These are phyloP conservation scores for Labeo catla DNA, from an alignment of 2,113 vertebrate genomes.

Conservation along the genomic window DNA sequence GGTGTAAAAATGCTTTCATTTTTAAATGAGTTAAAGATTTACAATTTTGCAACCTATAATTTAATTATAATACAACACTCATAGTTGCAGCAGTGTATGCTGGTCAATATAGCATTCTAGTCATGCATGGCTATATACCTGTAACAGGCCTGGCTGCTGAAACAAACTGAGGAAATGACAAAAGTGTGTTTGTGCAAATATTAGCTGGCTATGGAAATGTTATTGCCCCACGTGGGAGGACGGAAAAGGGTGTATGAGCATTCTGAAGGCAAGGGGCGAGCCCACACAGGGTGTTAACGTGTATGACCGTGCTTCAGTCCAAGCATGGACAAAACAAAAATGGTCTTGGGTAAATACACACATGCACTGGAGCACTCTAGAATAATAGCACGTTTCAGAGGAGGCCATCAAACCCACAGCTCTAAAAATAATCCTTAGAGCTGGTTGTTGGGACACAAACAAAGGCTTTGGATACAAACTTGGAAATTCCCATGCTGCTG, in stretches of 20 bases:
- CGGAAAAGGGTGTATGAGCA: slow-evolving; percentile 49
- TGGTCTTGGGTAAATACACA: slow-evolving; percentile 32
- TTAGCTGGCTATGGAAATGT: slow-evolving; percentile 44
- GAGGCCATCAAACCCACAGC: not conserved
- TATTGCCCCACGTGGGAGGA: slow-evolving; percentile 41
- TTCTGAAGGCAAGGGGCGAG: slow-evolving; percentile 31
- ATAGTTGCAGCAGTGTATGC: not conserved
- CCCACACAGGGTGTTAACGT: slow-evolving; percentile 20
- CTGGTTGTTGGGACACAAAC: slow-evolving; percentile 44
- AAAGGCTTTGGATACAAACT: slow-evolving; percentile 44
- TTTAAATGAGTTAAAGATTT: not conserved
- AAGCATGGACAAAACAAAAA: slow-evolving; percentile 40
- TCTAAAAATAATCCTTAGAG: slow-evolving; percentile 54
- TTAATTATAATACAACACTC: not conserved
- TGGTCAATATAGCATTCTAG: not conserved
- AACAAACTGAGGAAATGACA: slow-evolving; percentile 56
- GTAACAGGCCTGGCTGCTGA: not conserved
- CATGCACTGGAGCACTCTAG: slow-evolving; percentile 7
- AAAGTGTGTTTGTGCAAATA: slow-evolving; percentile 31
- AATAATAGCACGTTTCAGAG: slow-evolving; percentile 23
- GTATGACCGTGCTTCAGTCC: slow-evolving; percentile 13
- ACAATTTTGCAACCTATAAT: not conserved
- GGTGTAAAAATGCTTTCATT: not conserved
- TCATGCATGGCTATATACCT: not conserved
- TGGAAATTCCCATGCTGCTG: slow-evolving; percentile 40